Evolutionary conservation across 2,113 vertebrate genomes (phyloP), one percentile per base, ranked within the genome.

Genomic region (Ascaphus truei): DNA sequence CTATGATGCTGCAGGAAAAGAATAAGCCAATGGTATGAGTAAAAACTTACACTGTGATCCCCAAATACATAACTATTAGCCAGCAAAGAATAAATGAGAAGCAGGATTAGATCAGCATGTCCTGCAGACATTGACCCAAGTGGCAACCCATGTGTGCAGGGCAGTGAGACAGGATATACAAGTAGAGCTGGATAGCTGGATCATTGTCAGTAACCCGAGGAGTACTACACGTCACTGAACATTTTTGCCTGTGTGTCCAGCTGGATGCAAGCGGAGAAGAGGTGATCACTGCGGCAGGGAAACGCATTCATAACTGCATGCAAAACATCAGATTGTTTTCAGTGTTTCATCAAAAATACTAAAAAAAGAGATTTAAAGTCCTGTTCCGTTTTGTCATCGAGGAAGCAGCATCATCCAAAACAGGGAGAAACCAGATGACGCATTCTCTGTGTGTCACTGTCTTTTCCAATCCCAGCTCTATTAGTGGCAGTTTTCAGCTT

Each of bases 321-420:
- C 80, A 78, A 73, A 72, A 72, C 62, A 73, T 77, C 68, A 34
- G 9, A 22, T 48, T 72, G 39, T 52, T 43, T 48, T 30, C 33
- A 31, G 12, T 71, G 68, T 59, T 55, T 77, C 62, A 71, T 82
- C 75, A 76, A 86, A 85, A 85, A 74, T 82, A 82, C 75, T 85
- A 85, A 89, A 85, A 77, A 76, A 75, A 71, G 10, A 65, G 62
- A 36, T 52, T 59, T 86, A 84, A 79, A 76, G 57, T 71, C 57
- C 56, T 41, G 57, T 61, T 71, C 55, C 56, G 41, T 71, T 61
- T 71, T 52, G 33, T 71, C 67, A 71, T 56, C 57, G 47, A 61
- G 57, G 67, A 71, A 71, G 66, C 66, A 41, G 47, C 57, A 61
- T 68, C 53, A 71, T 71, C 67, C 67, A 71, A 71, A 71, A 61